These are phyloP conservation scores for Sander vitreus DNA, from an alignment of 2,113 vertebrate genomes.

Conservation along the genomic window DNA sequence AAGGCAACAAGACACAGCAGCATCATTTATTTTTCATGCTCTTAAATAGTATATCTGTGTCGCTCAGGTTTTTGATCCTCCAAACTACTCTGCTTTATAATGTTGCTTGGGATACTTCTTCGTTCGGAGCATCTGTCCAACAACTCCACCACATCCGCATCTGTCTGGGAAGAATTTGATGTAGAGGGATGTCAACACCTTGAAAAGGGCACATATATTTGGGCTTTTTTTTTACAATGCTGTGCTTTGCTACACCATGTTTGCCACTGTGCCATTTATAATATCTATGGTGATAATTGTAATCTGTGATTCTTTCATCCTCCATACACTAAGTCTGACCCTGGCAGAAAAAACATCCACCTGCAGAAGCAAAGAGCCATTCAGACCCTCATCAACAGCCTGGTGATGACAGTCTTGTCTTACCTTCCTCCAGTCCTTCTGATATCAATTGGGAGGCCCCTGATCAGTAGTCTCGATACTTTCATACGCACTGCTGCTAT, in stretches of 20 bases:
- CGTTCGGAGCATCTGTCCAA: not conserved
- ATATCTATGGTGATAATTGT: conserved; percentile 32
- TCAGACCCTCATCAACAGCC: conserved; percentile 68
- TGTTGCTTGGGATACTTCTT: not conserved
- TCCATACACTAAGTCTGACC: conserved; percentile 39
- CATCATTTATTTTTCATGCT: not conserved
- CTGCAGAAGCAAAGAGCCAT: conserved; percentile 74
- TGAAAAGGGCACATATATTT: fast-evolving
- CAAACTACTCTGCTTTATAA: not conserved
- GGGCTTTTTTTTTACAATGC: fast-evolving
- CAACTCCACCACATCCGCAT: not conserved
- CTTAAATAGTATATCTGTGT: not conserved
- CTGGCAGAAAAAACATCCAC: conserved; percentile 52
- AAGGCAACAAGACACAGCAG: not conserved
- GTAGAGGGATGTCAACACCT: fast-evolving
- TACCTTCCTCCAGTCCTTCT: conserved; percentile 64
- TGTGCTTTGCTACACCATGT: not conserved
- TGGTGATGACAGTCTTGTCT: conserved; percentile 53
- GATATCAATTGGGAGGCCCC: fast-evolving
- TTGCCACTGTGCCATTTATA: not conserved
- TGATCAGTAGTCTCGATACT: fast-evolving
- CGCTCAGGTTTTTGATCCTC: conserved; percentile 19
- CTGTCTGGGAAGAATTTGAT: not conserved
- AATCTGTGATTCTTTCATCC: conserved; percentile 63
- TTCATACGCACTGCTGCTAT: not conserved